Conservation (phyloP, 2,113 vertebrate species). For the sheep (Ovis aries) region DNA sequence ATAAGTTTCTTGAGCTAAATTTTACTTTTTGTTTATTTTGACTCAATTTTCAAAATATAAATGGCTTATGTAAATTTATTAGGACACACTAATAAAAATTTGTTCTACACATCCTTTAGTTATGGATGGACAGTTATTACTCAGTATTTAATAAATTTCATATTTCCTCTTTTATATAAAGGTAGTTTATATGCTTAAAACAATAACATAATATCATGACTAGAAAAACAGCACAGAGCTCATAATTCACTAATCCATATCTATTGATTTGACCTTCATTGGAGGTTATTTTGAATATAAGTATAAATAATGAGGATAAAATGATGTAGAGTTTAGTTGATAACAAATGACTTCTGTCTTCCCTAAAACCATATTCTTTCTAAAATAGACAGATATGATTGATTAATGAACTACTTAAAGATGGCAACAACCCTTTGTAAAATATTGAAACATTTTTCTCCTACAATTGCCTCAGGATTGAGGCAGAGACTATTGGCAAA, state of each 20-base stretch:
- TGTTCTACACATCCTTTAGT: background rate
- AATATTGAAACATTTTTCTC: background rate
- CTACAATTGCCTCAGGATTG: background rate
- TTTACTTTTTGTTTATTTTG: background rate
- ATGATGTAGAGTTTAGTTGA: background rate
- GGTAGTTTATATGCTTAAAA: background rate
- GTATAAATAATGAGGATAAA: slow-evolving; percentile 42
- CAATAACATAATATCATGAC: background rate
- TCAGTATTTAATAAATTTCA: background rate
- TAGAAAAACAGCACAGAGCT: background rate
- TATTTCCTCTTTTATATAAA: slow-evolving; percentile 24
- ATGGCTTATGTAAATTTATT: background rate
- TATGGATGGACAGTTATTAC: background rate
- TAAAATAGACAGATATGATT: background rate
- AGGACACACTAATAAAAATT: slow-evolving; percentile 23
- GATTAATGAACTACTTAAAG: background rate
- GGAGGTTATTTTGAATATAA: slow-evolving; percentile 12
- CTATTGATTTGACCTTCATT: slow-evolving; percentile 20
- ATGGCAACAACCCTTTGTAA: background rate
- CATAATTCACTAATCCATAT: slow-evolving; percentile 34
- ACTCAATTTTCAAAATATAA: background rate
- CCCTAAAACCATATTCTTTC: background rate
- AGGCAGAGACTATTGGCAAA: background rate
- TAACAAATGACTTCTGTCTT: background rate
- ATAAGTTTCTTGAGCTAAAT: background rate